phyloP scores from a whole-genome alignment of 2,888 invertebrate genomes.

The Eilema sororculum region DNA sequence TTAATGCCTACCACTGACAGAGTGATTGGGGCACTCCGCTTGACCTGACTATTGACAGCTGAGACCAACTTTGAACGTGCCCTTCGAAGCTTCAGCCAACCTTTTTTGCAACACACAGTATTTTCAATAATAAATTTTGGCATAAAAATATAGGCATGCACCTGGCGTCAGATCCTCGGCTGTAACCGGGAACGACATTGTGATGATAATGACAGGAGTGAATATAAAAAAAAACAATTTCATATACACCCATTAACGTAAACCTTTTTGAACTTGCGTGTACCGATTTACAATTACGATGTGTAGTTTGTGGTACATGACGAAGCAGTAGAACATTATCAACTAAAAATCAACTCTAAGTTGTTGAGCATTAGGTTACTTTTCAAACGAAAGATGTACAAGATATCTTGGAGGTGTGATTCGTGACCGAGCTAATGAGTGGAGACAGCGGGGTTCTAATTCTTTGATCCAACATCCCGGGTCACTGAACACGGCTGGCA shows the following conservation, averaged over 20 bases:
- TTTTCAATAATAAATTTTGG: no score
- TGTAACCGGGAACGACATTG: no score
- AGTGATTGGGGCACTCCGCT: no score
- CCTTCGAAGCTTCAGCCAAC: no score
- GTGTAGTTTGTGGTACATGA: conserved; percentile 38
- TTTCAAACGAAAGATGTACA: conserved; percentile 18
- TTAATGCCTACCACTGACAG: no score
- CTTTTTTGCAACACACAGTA: no score
- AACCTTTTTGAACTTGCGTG: conserved; percentile 28
- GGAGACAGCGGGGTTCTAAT: conserved; percentile 73
- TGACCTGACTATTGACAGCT: no score
- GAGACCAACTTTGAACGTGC: no score
- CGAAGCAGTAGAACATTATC: not conserved
- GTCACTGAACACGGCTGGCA: conserved; percentile 71
- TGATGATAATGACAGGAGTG: no score
- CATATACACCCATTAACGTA: not conserved
- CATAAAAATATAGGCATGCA: no score
- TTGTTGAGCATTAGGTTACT: conserved; percentile 24
- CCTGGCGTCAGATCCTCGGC: no score
- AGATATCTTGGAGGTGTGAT: conserved; percentile 68
- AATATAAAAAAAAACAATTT: no score
- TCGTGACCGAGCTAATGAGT: conserved; percentile 76
- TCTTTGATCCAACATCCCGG: conserved; percentile 79
- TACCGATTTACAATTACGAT: conserved; percentile 41
- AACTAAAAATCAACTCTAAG: not conserved